A percentile compares a stretch with the other conserved stretches of the same genome.
These are phyloP conservation scores for Chelonus formosanus DNA, from an alignment of 2,888 invertebrate genomes.

Conservation along the genomic window DNA sequence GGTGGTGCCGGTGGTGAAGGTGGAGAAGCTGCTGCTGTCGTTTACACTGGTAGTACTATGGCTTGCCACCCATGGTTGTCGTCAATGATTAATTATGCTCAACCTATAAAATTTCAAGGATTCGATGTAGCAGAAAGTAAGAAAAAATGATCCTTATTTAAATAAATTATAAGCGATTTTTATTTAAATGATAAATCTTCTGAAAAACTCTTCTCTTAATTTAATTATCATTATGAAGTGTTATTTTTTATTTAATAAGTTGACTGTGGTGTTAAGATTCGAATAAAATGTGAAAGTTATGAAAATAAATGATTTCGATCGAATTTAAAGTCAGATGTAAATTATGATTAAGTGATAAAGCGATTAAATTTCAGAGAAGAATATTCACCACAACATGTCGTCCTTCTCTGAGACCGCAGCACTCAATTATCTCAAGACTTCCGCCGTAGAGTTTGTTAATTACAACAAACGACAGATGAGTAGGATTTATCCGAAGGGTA, in stretches of 20 bases:
- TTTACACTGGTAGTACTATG: conserved; percentile 74
- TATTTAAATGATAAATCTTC: not conserved
- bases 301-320: too few species aligned
- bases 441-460: conserved; percentile 76
- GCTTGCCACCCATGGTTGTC: conserved; percentile 76
- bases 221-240: conserved; percentile 11
- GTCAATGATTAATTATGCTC: conserved; percentile 76
- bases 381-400: conserved; percentile 75
- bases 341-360: too few species aligned
- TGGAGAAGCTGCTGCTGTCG: conserved; percentile 61
- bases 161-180: not conserved
- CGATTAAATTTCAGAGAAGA: conserved; percentile 67
- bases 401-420: conserved; percentile 76
- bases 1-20: conserved; percentile 67
- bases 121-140: conserved; percentile 75
- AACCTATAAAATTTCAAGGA: conserved; percentile 76
- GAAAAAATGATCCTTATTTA: conserved; percentile 20
- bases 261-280: too few species aligned
- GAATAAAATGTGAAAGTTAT: too few species aligned
- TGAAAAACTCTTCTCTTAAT: too few species aligned
- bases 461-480: conserved; percentile 80
- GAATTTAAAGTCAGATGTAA: too few species aligned
- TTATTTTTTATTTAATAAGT: conserved; percentile 17
- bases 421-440: conserved; percentile 72
- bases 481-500: conserved; percentile 77